Evolutionary conservation across 1,140 invertebrate species (phyloP).

Genomic region (Sarcophaga peregrina): DNA sequence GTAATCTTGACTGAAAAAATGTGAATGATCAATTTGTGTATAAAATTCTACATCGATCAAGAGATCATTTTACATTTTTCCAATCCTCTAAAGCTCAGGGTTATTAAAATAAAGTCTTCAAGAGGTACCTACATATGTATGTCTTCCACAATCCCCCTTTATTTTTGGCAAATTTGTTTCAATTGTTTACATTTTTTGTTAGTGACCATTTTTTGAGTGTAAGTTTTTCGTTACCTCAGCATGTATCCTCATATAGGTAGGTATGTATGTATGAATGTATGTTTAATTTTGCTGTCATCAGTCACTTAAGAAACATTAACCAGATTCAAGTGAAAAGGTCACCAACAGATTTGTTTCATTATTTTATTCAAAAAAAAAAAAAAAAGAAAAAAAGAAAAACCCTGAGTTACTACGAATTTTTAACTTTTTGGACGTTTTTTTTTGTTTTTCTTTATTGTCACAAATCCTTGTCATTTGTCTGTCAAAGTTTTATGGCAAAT

Average conservation of each 20-base stretch:
- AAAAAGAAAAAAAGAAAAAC: too few relatives aligned
- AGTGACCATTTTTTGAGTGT: too few relatives aligned
- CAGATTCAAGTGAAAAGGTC: conserved; percentile 32
- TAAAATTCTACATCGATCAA: too few relatives aligned
- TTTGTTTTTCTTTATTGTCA: neutral
- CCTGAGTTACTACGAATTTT: too few relatives aligned
- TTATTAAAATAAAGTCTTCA: too few relatives aligned
- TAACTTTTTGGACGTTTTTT: neutral
- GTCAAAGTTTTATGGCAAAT: conserved; percentile 38
- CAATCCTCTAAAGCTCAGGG: too few relatives aligned
- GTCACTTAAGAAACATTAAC: conserved; percentile 41
- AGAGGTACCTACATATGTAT: too few relatives aligned
- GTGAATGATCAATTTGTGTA: neutral
- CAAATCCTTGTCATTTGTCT: conserved; percentile 43
- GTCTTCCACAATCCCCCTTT: too few relatives aligned
- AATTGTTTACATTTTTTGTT: too few relatives aligned
- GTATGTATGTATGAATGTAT: neutral
- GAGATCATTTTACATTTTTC: too few relatives aligned
- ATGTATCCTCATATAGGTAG: too few relatives aligned
- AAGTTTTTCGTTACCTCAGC: too few relatives aligned
- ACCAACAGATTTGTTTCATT: conserved; percentile 2
- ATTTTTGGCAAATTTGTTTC: neutral
- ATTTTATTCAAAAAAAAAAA: conserved; percentile 15
- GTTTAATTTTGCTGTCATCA: conserved; percentile 42
- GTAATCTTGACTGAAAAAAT: neutral